Evolutionary conservation across 2,888 invertebrate genomes (phyloP), one percentile per base, ranked within the genome.

Genomic region (Maniola hyperantus): DNA sequence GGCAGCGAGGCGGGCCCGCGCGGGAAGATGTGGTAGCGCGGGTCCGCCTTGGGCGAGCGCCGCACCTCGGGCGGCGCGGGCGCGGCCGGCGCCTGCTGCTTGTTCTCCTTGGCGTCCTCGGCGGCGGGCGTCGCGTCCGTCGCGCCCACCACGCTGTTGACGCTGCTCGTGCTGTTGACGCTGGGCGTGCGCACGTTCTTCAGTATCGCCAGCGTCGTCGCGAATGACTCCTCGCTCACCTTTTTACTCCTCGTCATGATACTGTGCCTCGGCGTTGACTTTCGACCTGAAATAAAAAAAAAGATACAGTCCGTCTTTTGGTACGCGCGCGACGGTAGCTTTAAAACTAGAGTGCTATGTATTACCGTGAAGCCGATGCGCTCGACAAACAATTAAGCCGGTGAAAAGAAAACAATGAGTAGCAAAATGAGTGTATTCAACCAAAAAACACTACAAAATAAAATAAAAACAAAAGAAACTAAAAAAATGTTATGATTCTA

Each of bases 161-260:
- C 50, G 5, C 50, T 20, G n/a, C 13, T 18, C 61, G 18, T 34
- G 44, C 34, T 15, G 34, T 48, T 48, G 34, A n/a, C 34, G 59
- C 59, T 48, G 6, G 68, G 58, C 53, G 68, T 53, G 57, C 65
- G 78, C 64, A 87, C 89, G 71, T 82, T 86, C 79, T 89, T 89
- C 71, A 89, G 77, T 73, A 89, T 88, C 46, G 90, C 89, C 71
- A 89, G 79, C 26, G 88, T 88, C 63, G 87, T 87, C 54, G 79
- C 73, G 58, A 83, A 80, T 50, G 75, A 70, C 70, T 85, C 85
- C 72, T 87, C 88, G 70, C 77, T 79, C 59, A 80, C 77, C 75
- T 84, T 86, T 84, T 87, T 89, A 75, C 76, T 78, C 71, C 87
- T 84, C 69, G 91, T 89, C 80, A 89, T 81, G 78, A 89, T 85